Evolutionary conservation across 2,888 invertebrate species (phyloP).

Genomic region (Marasmarcha lunaedactyla): DNA sequence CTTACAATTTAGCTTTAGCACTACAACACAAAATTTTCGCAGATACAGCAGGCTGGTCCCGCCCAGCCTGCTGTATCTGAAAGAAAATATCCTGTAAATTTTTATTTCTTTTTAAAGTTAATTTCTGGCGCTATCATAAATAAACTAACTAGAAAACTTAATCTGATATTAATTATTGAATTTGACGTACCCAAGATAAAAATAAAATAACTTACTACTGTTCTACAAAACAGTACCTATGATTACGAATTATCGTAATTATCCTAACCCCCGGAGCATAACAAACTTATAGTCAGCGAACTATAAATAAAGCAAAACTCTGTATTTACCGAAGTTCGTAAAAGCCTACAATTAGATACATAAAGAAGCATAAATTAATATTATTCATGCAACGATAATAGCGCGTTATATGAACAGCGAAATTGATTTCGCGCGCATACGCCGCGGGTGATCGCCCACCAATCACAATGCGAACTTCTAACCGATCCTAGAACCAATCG

Average conservation of each 20-base stretch:
- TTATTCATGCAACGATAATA: slow-evolving; percentile 16
- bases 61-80: no score
- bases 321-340: slow-evolving; percentile 15
- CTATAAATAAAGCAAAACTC: slow-evolving; percentile 4
- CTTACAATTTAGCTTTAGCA: no score
- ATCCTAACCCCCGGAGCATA: background rate
- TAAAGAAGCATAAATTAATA: slow-evolving; percentile 22
- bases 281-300: slow-evolving; percentile 3
- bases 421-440: slow-evolving; percentile 20
- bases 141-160: no score
- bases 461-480: slow-evolving; percentile 18
- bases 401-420: slow-evolving; percentile 14
- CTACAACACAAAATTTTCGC: no score
- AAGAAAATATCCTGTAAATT: no score
- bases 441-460: slow-evolving; percentile 17
- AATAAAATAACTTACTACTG: no score
- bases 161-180: no score
- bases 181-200: no score
- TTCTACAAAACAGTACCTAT: no score
- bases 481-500: slow-evolving; percentile 17
- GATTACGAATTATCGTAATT: background rate
- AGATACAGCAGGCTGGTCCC: no score
- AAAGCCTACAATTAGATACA: slow-evolving; percentile 22
- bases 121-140: no score
- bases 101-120: no score